phyloP scores from a whole-genome alignment of 2,888 invertebrate genomes.

The Anagyrus pseudococci region DNA sequence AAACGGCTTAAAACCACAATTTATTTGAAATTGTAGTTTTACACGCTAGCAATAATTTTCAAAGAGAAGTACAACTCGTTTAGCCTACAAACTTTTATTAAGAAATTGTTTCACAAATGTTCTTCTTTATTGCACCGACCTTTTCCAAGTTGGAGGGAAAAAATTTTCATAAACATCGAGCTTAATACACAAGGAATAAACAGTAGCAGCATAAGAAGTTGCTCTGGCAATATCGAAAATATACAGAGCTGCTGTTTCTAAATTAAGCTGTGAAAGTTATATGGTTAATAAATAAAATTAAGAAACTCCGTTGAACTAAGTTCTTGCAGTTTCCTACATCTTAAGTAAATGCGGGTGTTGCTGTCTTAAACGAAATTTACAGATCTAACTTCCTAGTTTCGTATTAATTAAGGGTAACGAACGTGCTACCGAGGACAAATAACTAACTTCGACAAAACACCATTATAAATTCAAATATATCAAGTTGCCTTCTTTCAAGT shows the following conservation, averaged over 20 bases:
- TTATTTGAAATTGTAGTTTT: no score
- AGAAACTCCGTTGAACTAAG: conserved; percentile 22
- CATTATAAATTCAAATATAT: conserved; percentile 18
- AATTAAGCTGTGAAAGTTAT: conserved; percentile 19
- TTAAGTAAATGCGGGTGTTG: conserved; percentile 31
- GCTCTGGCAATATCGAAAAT: conserved; percentile 3
- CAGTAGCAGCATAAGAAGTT: no score
- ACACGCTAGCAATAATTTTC: no score
- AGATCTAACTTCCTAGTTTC: conserved; percentile 30
- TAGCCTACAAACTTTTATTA: no score
- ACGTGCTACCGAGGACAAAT: conserved; percentile 11
- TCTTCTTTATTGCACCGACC: no score
- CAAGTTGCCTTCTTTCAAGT: neutral
- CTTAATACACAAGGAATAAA: no score
- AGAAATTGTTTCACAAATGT: no score
- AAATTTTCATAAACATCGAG: no score
- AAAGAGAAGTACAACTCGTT: no score
- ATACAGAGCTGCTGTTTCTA: conserved; percentile 1
- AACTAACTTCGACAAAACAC: conserved; percentile 17
- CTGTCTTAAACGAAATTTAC: conserved; percentile 34
- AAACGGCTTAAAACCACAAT: no score
- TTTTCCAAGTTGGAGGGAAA: no score
- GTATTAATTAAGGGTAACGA: conserved; percentile 33
- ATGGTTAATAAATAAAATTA: conserved; percentile 34
- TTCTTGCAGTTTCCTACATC: conserved; percentile 25